These are phyloP conservation scores for Drosophila picticornis DNA, from an alignment of 2,888 invertebrate species.

Conservation along the genomic window DNA sequence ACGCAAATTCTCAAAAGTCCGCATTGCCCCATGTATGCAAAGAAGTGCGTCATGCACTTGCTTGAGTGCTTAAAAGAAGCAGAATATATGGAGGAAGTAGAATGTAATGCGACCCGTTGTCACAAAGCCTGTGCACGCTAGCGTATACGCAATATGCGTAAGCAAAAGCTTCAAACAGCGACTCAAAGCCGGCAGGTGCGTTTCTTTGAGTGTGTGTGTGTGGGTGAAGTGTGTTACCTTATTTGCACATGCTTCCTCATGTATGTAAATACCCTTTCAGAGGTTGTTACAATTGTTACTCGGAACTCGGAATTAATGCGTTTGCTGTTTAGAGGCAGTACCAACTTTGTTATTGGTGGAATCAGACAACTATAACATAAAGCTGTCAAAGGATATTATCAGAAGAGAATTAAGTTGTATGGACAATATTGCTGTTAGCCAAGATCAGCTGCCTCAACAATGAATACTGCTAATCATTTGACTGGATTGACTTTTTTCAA, in stretches of 20 bases:
- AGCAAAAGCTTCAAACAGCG: slow-evolving; percentile 49
- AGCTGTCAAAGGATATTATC: not conserved
- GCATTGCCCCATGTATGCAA: slow-evolving; percentile 8
- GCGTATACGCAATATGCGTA: slow-evolving; percentile 75
- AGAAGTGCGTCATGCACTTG: slow-evolving; percentile 69
- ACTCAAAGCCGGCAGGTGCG: slow-evolving; percentile 19
- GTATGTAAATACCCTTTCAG: not conserved
- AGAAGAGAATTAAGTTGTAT: not conserved
- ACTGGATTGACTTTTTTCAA: not conserved
- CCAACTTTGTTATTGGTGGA: not conserved
- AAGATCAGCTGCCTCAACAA: not conserved
- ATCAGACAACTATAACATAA: not conserved
- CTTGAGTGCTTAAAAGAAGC: slow-evolving; percentile 31
- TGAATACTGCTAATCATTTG: not conserved
- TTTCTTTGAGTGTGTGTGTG: not conserved
- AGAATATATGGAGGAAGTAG: slow-evolving; percentile 12
- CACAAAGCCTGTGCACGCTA: slow-evolving; percentile 11
- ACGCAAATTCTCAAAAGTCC: slow-evolving; percentile 8
- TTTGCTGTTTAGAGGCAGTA: not conserved
- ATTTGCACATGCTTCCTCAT: slow-evolving; percentile 72
- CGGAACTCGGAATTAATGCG: not conserved
- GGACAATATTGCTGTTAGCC: not conserved
- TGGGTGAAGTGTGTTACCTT: slow-evolving; percentile 31
- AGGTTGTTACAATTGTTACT: not conserved
- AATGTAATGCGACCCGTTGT: slow-evolving; percentile 45